A percentile compares a stretch with the other conserved stretches of the same genome.
phyloP scores from a whole-genome alignment of 2,888 invertebrate genomes.

The Podotricha telesiphe region DNA sequence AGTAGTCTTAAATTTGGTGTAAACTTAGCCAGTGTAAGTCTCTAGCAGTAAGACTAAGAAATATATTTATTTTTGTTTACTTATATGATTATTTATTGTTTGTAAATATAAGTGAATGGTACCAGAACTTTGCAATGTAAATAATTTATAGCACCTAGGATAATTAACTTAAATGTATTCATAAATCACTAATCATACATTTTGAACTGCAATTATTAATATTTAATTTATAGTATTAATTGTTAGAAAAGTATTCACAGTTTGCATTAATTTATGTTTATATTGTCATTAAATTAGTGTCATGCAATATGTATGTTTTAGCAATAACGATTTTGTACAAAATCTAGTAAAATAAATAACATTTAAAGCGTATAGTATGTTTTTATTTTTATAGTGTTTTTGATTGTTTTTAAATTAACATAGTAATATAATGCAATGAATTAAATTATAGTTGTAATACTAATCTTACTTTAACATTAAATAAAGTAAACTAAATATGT shows the following conservation, averaged over 20 bases:
- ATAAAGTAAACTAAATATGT: too few relatives aligned
- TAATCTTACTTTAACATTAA: too few relatives aligned
- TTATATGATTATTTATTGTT: slow-evolving; percentile 16
- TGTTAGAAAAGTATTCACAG: not conserved
- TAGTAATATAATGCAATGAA: too few relatives aligned
- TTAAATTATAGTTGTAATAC: too few relatives aligned
- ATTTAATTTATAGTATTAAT: not conserved
- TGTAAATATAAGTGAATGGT: slow-evolving; percentile 36
- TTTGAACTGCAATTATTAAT: slow-evolving; percentile 3
- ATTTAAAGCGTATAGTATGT: not conserved
- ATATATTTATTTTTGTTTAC: not conserved
- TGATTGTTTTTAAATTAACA: too few relatives aligned
- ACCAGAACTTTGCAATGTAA: slow-evolving; percentile 54
- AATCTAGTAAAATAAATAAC: slow-evolving; percentile 7
- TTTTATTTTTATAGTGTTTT: not conserved
- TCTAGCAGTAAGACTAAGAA: not conserved
- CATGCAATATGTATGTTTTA: slow-evolving; percentile 6
- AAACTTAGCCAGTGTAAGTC: not conserved
- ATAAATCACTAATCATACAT: slow-evolving; percentile 28
- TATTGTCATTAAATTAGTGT: not conserved
- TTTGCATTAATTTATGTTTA: slow-evolving; percentile 16
- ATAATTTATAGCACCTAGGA: slow-evolving; percentile 34
- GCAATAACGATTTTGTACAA: slow-evolving; percentile 19
- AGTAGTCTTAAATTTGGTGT: not conserved
- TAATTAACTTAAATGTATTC: slow-evolving; percentile 32